Evolutionary conservation across 2,888 invertebrate species (phyloP).

Genomic region (Drosophila prolongata): DNA sequence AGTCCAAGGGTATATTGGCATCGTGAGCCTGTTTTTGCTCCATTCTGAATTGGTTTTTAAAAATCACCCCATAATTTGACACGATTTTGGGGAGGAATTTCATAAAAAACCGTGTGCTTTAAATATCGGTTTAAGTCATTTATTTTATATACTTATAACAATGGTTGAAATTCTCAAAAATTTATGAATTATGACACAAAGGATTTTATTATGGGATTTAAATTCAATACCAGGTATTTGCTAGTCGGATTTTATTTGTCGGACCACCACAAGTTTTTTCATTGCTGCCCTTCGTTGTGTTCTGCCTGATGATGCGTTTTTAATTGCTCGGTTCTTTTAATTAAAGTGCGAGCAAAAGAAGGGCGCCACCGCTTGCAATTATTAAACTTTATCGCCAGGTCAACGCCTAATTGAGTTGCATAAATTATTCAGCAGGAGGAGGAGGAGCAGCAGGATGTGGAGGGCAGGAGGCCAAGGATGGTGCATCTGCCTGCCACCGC

Average conservation of each 20-base stretch:
- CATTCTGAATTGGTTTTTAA: too few species aligned
- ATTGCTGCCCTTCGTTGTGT: constrained; percentile 1
- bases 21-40: too few species aligned
- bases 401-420: constrained; percentile 62
- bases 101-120: too few species aligned
- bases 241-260: not conserved
- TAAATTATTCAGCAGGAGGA: constrained; percentile 44
- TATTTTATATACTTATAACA: too few species aligned
- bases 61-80: too few species aligned
- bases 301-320: constrained; percentile 57
- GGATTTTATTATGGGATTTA: not conserved
- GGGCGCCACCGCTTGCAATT: constrained; percentile 29
- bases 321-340: constrained; percentile 67
- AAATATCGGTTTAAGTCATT: too few species aligned
- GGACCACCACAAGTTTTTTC: not conserved
- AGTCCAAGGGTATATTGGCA: not conserved
- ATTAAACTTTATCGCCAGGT: constrained; percentile 48
- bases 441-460: not conserved
- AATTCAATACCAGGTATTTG: constrained; percentile 6
- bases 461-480: constrained; percentile 5
- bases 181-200: too few species aligned
- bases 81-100: too few species aligned
- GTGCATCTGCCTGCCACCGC: constrained; percentile 16
- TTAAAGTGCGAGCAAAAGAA: constrained; percentile 45
- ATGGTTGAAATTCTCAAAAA: too few species aligned